phyloP scores from a whole-genome alignment of 1,140 invertebrate genomes.

The Ceratina australensis region DNA sequence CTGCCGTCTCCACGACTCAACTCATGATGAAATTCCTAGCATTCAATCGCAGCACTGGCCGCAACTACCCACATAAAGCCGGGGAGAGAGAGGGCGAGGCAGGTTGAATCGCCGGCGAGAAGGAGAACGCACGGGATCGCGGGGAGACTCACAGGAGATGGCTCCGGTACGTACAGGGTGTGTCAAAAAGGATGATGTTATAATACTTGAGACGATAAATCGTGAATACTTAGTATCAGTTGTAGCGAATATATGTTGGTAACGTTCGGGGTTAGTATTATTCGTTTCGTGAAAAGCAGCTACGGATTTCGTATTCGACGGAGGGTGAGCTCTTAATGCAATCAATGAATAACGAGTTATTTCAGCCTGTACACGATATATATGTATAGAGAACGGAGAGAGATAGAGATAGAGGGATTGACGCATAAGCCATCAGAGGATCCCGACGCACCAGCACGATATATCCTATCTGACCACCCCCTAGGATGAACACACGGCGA shows the following conservation, averaged over 20 bases:
- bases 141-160: neutral
- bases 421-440: conserved; percentile 43
- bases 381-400: too few species aligned
- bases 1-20: conserved; percentile 71
- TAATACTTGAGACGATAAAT: too few species aligned
- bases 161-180: neutral
- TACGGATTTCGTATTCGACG: too few species aligned
- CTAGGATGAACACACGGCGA: conserved; percentile 26
- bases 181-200: too few species aligned
- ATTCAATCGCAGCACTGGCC: conserved; percentile 78
- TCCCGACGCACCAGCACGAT: conserved; percentile 51
- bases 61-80: conserved; percentile 66
- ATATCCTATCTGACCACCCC: conserved; percentile 11
- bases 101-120: neutral
- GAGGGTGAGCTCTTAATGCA: too few species aligned
- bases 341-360: too few species aligned
- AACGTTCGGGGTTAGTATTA: too few species aligned
- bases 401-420: conserved; percentile 14
- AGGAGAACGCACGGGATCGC: conserved; percentile 18
- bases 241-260: neutral
- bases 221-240: too few species aligned
- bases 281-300: too few species aligned
- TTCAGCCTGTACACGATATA: neutral
- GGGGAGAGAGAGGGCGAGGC: conserved; percentile 9
- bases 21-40: conserved; percentile 80